Percentiles rank a stretch among this genome's conserved stretches.
These are phyloP conservation scores for Tautogolabrus adspersus DNA, from an alignment of 2,113 vertebrate genomes.

Conservation along the genomic window DNA sequence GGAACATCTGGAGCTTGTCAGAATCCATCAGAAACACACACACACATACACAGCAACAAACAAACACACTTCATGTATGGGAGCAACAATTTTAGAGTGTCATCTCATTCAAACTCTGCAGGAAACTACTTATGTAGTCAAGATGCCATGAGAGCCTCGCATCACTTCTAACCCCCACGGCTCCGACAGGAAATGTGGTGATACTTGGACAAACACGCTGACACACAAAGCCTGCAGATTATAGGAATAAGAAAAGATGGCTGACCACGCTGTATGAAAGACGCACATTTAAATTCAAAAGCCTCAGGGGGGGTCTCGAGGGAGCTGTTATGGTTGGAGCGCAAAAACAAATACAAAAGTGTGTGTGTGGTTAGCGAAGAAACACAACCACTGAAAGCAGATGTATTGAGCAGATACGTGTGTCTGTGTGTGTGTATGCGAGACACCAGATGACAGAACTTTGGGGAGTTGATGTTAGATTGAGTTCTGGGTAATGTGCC, in stretches of 20 bases:
- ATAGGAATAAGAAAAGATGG: constrained; percentile 63
- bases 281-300: constrained; percentile 52
- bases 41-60: neutral
- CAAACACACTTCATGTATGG: neutral
- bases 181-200: constrained; percentile 39
- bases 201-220: constrained; percentile 53
- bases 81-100: constrained; percentile 23
- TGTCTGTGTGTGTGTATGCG: constrained; percentile 27
- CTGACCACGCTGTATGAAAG: constrained; percentile 51
- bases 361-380: constrained; percentile 55
- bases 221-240: constrained; percentile 50
- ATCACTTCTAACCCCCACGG: constrained; percentile 37
- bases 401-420: neutral
- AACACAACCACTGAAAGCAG: constrained; percentile 42
- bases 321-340: constrained; percentile 55
- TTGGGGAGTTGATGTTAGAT: constrained; percentile 10
- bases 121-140: constrained; percentile 46
- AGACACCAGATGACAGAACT: constrained; percentile 28
- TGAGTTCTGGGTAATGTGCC: constrained; percentile 32
- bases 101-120: constrained; percentile 36
- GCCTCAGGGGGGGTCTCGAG: constrained; percentile 45
- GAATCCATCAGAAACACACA: constrained; percentile 11
- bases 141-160: constrained; percentile 28
- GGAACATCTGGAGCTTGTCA: constrained; percentile 39
- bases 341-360: constrained; percentile 62